phyloP scores from a whole-genome alignment of 2,888 invertebrate genomes.

The Rotaria macrura region DNA sequence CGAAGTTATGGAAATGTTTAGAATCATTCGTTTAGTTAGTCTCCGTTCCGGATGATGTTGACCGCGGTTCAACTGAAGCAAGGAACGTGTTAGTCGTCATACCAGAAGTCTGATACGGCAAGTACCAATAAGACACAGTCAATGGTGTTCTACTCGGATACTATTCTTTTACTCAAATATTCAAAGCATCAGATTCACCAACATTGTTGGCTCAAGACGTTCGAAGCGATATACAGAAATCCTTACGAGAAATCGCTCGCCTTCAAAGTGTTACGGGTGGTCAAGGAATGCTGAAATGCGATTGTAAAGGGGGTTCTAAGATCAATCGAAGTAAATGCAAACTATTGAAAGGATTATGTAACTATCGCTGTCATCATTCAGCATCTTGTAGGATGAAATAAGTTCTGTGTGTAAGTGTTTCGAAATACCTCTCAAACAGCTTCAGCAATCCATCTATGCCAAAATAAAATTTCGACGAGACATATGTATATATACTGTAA shows the following conservation, averaged over 20 bases:
- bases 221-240: neutral
- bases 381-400: neutral
- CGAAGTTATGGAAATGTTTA: too few relatives aligned
- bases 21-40: too few relatives aligned
- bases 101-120: too few relatives aligned
- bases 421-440: too few relatives aligned
- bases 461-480: too few relatives aligned
- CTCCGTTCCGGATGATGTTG: too few relatives aligned
- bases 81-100: too few relatives aligned
- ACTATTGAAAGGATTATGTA: neutral
- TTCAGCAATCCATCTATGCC: too few relatives aligned
- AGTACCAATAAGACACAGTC: too few relatives aligned
- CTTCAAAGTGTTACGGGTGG: slow-evolving; percentile 17
- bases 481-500: too few relatives aligned
- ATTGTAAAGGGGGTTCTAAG: neutral
- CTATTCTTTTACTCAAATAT: neutral
- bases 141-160: neutral
- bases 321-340: neutral
- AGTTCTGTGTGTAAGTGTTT: neutral
- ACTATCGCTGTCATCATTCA: neutral
- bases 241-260: slow-evolving; percentile 5
- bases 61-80: too few relatives aligned
- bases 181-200: neutral
- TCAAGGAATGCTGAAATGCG: slow-evolving; percentile 25
- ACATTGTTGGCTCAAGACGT: neutral